A percentile compares a stretch with the other conserved stretches of the same genome.
These are phyloP conservation scores for Ferdinandea cuprea DNA, from an alignment of 2,888 invertebrate genomes.

Conservation along the genomic window DNA sequence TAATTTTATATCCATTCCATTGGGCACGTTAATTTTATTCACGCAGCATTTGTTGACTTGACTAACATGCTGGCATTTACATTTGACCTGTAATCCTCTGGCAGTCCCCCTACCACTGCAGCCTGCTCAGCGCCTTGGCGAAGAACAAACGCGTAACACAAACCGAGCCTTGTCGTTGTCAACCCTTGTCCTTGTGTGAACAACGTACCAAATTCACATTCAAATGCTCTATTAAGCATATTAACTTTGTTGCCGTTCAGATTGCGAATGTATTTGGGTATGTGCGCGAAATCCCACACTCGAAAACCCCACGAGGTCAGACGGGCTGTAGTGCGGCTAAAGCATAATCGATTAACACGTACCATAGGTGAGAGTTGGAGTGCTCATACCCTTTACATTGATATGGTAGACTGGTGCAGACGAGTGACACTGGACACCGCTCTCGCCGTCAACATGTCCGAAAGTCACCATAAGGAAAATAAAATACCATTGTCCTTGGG, in stretches of 20 bases:
- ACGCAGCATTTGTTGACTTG: slow-evolving; percentile 57
- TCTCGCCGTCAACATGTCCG: slow-evolving; percentile 56
- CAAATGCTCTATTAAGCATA: slow-evolving; percentile 55
- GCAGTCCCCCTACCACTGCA: neutral
- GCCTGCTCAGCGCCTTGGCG: slow-evolving; percentile 4
- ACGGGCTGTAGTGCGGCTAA: slow-evolving; percentile 13
- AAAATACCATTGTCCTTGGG: slow-evolving; percentile 56
- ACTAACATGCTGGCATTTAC: slow-evolving; percentile 58
- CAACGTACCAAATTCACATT: slow-evolving; percentile 46
- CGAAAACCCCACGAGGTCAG: neutral
- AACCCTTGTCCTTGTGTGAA: slow-evolving; percentile 37
- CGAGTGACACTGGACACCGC: slow-evolving; percentile 17
- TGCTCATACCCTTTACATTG: slow-evolving; percentile 35
- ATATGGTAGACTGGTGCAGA: neutral
- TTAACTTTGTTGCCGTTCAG: slow-evolving; percentile 34
- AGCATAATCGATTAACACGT: slow-evolving; percentile 63
- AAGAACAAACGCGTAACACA: slow-evolving; percentile 43
- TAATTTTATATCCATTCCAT: slow-evolving; percentile 36
- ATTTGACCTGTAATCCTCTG: slow-evolving; percentile 10
- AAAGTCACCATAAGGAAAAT: slow-evolving; percentile 48
- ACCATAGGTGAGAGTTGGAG: neutral
- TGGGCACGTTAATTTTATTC: slow-evolving; percentile 67
- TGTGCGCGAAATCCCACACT: neutral
- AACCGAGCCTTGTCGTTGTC: slow-evolving; percentile 23
- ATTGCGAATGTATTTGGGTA: slow-evolving; percentile 9